These are phyloP conservation scores for Eidolon dupreanum DNA, from an alignment of 2,797 vertebrate species.

Conservation along the genomic window DNA sequence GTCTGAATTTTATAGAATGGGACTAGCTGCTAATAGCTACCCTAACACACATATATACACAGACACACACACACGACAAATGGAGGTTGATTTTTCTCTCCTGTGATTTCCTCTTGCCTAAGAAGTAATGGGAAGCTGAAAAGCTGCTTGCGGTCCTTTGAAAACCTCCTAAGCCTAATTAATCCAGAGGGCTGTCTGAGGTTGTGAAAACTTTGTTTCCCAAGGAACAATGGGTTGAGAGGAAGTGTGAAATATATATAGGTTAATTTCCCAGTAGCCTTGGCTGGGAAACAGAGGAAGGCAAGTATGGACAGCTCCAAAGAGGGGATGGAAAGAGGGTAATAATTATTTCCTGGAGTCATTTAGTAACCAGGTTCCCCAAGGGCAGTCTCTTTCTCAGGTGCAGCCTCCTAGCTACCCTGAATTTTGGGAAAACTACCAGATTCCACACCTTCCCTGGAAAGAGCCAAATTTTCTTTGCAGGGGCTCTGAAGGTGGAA, in stretches of 20 bases:
- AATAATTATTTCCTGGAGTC: not conserved
- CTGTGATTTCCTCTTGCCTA: not conserved
- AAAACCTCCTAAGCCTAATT: constrained; percentile 19
- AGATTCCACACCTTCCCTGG: not conserved
- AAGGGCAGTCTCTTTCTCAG: not conserved
- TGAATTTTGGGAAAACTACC: not conserved
- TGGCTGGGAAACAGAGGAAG: not conserved
- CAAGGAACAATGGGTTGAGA: constrained; percentile 22
- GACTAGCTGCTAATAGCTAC: not conserved
- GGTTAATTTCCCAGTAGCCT: not conserved
- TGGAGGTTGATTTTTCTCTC: not conserved
- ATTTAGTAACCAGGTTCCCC: not conserved
- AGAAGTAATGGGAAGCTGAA: not conserved
- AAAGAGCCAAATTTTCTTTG: not conserved
- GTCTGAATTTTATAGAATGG: not conserved
- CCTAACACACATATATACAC: not conserved
- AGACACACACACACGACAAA: not conserved
- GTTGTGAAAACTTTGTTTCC: constrained; percentile 9
- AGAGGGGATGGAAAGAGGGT: not conserved
- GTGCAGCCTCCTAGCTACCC: not conserved
- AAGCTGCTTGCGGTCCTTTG: constrained; percentile 12
- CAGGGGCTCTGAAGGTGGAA: not conserved
- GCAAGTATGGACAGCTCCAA: not conserved
- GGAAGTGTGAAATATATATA: constrained; percentile 34
- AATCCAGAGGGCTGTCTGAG: not conserved